A percentile compares a stretch with the other conserved stretches of the same genome.
Evolutionary conservation across 2,888 invertebrate species (phyloP).

Genomic region (Nomada hirtipes): DNA sequence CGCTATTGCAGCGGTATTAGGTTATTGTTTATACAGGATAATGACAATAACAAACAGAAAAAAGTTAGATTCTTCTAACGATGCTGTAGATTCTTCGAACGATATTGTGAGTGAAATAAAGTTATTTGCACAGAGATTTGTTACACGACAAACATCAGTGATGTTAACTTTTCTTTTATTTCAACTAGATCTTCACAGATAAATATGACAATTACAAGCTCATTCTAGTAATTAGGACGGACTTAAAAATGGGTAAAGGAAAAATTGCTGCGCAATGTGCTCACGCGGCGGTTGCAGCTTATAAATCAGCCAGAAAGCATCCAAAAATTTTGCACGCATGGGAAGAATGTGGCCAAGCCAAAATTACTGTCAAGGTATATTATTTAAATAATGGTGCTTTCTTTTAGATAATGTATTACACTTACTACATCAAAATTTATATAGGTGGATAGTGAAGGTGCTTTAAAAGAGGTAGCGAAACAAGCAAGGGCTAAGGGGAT

Average conservation of each 20-base stretch:
- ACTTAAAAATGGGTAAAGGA: slow-evolving; percentile 97
- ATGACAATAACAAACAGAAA: slow-evolving; percentile 43
- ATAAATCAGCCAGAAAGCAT: slow-evolving; percentile 89
- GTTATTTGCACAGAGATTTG: not conserved
- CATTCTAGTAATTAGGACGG: slow-evolving; percentile 94
- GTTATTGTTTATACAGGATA: slow-evolving; percentile 72
- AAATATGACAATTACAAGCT: slow-evolving; percentile 88
- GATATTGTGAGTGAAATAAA: slow-evolving; percentile 47
- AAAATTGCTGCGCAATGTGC: slow-evolving; percentile 97
- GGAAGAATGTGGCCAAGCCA: slow-evolving; percentile 92
- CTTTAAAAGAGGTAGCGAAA: slow-evolving; percentile 89
- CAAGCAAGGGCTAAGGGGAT: slow-evolving; percentile 90
- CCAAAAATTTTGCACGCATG: slow-evolving; percentile 87
- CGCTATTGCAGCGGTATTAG: slow-evolving; percentile 62
- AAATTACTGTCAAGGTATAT: slow-evolving; percentile 92
- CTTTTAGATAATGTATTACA: slow-evolving; percentile 12
- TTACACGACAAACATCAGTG: no score
- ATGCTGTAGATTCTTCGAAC: slow-evolving; percentile 29
- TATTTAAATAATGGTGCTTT: not conserved
- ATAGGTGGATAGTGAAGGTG: slow-evolving; percentile 90
- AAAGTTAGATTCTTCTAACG: slow-evolving; percentile 23
- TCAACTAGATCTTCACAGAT: slow-evolving; percentile 37
- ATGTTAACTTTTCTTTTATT: slow-evolving; percentile 2
- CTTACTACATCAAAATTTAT: slow-evolving; percentile 10
- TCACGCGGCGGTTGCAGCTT: slow-evolving; percentile 96